A percentile compares a stretch with the other conserved stretches of the same genome.
Evolutionary conservation across 2,888 invertebrate genomes (phyloP).

Genomic region (Eilema depressum): DNA sequence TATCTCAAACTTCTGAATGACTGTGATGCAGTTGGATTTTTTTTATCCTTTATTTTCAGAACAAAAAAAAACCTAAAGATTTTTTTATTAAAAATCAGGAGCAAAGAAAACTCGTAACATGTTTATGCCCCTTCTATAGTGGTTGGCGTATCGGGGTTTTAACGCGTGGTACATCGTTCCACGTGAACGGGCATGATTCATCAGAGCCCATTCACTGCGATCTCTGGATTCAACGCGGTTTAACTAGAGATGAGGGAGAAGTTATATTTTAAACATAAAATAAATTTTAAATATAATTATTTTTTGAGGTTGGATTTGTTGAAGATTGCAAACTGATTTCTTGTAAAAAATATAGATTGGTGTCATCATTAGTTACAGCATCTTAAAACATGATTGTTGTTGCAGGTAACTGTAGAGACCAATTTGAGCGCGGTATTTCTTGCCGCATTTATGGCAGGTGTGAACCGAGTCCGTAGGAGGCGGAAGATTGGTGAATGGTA

Average conservation of each 20-base stretch:
- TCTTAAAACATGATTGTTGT: too few species aligned
- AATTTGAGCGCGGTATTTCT: too few species aligned
- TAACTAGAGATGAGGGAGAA: slow-evolving; percentile 62
- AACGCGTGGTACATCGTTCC: slow-evolving; percentile 73
- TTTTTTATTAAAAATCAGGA: slow-evolving; percentile 12
- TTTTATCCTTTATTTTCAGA: not conserved
- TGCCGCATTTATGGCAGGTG: too few species aligned
- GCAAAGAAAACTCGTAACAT: slow-evolving; percentile 25
- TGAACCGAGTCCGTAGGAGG: too few species aligned
- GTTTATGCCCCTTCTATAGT: slow-evolving; percentile 62
- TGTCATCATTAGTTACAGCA: too few species aligned
- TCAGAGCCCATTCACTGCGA: slow-evolving; percentile 81
- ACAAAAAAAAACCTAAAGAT: not conserved
- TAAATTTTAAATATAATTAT: slow-evolving; percentile 4
- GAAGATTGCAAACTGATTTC: not conserved
- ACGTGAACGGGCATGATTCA: slow-evolving; percentile 80
- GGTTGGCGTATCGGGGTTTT: slow-evolving; percentile 58
- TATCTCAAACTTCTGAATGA: too few species aligned
- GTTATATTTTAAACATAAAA: not conserved
- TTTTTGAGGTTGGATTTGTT: not conserved
- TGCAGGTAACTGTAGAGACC: too few species aligned
- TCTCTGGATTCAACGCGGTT: slow-evolving; percentile 75
- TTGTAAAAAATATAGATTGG: not conserved
- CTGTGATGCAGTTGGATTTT: too few species aligned
- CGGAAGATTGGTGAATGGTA: too few species aligned